Evolutionary conservation across 2,113 vertebrate species (phyloP), one percentile per base, ranked within the genome.

Genomic region (Nycticryphes semicollaris): DNA sequence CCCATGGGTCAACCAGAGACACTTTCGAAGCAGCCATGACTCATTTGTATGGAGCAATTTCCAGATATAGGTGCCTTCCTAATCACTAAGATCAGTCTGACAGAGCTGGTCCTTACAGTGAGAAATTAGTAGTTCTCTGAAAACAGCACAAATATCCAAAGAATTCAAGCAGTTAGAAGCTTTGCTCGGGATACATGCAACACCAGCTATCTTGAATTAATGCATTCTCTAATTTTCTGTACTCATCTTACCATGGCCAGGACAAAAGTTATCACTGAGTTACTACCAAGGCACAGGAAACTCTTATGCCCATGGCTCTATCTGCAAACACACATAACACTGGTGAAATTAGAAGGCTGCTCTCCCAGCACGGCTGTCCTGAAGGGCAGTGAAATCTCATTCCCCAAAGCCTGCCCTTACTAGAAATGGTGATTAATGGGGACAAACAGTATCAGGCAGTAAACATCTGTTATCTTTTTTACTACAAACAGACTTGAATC

Each of bases 21-120:
- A 15, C 14, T 2, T 0, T 21, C 33, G 62, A 39, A 69, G 23
- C n/a, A 89, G 30, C 9, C 0, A 2, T 2, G 7, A 45, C 12
- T 66, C 51, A 57, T 33, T 25, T 21, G 1, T 12, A 10, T 4
- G 2, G 35, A 80, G 16, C 14, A 69, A 64, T 68, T 56, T 62
- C 37, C 45, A 91, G 33, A 50, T 9, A 10, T 6, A 28, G 7
- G 7, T 77, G 25, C 19, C 31, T 70, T 48, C 24, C 28, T 25
- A 63, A 59, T 54, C 24, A 37, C 12, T 1, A 18, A 30, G 23
- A 41, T 66, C 10, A 53, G 7, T 60, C 48, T 48, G 21, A n/a
- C 4, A 59, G 30, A 79, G 23, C 15, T 7, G 7, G 27, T 54
- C 48, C 20, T 78, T 56, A 48, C 4, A 47, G 14, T 5, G 16